Conservation (phyloP, 2,113 vertebrate genomes). For the Lonchura striata region DNA sequence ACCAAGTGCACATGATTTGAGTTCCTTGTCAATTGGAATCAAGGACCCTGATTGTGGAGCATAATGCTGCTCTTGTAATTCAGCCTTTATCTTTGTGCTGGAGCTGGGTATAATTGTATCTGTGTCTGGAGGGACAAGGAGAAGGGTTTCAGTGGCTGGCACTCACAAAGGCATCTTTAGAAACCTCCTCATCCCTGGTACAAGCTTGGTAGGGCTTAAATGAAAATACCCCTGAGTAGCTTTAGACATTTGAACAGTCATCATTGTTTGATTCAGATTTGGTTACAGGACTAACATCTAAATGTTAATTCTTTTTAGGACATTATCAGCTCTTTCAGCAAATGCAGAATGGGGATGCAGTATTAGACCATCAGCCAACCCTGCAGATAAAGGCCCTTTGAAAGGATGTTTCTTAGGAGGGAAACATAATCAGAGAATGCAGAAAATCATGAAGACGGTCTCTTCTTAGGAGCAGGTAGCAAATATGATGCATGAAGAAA, state of each 20-base stretch:
- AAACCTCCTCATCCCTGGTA: conserved; percentile 38
- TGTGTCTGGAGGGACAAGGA: conserved; percentile 46
- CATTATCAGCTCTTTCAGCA: conserved; percentile 51
- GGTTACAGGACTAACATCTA: conserved; percentile 51
- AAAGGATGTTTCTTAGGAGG: conserved; percentile 26
- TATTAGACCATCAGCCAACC: conserved; percentile 9
- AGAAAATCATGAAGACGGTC: background rate
- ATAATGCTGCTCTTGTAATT: conserved; percentile 53
- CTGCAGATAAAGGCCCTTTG: conserved; percentile 52
- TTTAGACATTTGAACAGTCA: conserved; percentile 36
- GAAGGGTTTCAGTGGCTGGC: conserved; percentile 38
- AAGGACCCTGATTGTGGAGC: conserved; percentile 24
- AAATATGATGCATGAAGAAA: background rate
- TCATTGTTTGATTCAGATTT: conserved; percentile 42
- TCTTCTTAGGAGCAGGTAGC: background rate
- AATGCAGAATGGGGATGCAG: conserved; percentile 24
- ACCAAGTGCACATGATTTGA: background rate
- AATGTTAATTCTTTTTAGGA: conserved; percentile 46
- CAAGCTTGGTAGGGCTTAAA: conserved; percentile 41
- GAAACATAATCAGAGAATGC: conserved; percentile 43
- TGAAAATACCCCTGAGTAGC: conserved; percentile 46
- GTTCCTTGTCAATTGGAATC: background rate
- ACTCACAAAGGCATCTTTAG: conserved; percentile 62
- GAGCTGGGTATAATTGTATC: conserved; percentile 58
- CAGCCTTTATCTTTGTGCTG: conserved; percentile 43